Evolutionary conservation across 1,140 invertebrate species (phyloP).

Genomic region (Idris sp.): DNA sequence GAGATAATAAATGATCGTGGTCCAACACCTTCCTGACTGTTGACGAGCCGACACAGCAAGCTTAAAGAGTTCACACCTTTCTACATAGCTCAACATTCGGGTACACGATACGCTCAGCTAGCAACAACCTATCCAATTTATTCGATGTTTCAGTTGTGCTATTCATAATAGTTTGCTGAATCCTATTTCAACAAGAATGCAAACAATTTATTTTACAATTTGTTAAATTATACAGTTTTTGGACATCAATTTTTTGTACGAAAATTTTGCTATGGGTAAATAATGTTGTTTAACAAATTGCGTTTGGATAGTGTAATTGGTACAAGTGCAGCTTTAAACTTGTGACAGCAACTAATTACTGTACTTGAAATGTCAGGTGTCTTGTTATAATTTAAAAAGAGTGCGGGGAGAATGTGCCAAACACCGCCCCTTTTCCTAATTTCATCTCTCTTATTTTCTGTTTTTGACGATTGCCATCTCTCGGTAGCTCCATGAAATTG

Average conservation of each 20-base stretch:
- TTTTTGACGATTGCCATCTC: slow-evolving; percentile 40
- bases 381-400: slow-evolving; percentile 44
- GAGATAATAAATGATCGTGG: slow-evolving; percentile 79
- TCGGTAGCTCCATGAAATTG: slow-evolving; percentile 33
- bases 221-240: no score
- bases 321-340: neutral
- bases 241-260: no score
- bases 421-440: slow-evolving; percentile 50
- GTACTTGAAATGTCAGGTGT: slow-evolving; percentile 50
- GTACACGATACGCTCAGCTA: slow-evolving; percentile 45
- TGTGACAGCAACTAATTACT: slow-evolving; percentile 39
- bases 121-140: slow-evolving; percentile 57
- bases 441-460: slow-evolving; percentile 37
- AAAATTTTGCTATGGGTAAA: no score
- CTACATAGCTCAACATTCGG: slow-evolving; percentile 57
- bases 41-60: slow-evolving; percentile 74
- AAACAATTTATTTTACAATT: no score
- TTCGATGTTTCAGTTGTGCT: slow-evolving; percentile 17
- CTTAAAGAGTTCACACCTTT: slow-evolving; percentile 78
- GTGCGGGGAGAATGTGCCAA: slow-evolving; percentile 36
- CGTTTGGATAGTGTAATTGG: no score
- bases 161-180: no score
- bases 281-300: no score
- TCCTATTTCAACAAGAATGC: no score
- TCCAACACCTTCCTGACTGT: slow-evolving; percentile 76